phyloP scores from a whole-genome alignment of 2,888 invertebrate species.

The Lottia scabra region DNA sequence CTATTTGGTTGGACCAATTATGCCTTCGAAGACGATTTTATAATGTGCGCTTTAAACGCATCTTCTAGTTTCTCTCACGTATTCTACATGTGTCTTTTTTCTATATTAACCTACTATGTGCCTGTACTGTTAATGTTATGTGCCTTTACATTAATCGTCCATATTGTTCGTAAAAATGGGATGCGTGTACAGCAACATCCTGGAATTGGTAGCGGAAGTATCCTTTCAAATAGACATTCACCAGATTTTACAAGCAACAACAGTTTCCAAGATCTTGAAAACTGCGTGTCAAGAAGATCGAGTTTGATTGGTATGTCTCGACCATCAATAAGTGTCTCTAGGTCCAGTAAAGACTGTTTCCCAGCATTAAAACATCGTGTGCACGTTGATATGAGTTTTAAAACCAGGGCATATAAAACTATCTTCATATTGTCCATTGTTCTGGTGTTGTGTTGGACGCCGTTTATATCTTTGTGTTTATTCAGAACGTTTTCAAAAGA shows the following conservation, averaged over 20 bases:
- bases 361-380: conserved; percentile 6
- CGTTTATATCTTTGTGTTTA: conserved; percentile 43
- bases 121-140: conserved; percentile 50
- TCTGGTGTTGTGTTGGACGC: conserved; percentile 51
- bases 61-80: conserved; percentile 21
- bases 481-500: conserved; percentile 26
- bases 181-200: conserved; percentile 43
- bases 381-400: conserved; percentile 53
- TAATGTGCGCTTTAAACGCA: conserved; percentile 26
- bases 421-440: conserved; percentile 54
- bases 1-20: conserved; percentile 42
- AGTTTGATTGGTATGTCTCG: neutral
- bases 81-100: conserved; percentile 35
- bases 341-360: neutral
- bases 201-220: conserved; percentile 22
- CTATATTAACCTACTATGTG: conserved; percentile 43
- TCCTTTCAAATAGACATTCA: conserved; percentile 29
- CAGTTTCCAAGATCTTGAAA: too few relatives aligned
- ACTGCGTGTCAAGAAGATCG: too few relatives aligned
- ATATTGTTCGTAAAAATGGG: conserved; percentile 43
- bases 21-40: conserved; percentile 22
- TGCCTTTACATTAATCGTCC: conserved; percentile 47
- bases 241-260: conserved; percentile 23
- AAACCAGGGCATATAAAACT: conserved; percentile 60
- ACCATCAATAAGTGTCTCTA: neutral